Conservation (phyloP, 2,888 invertebrate species). For the Cataglyphis livida region DNA sequence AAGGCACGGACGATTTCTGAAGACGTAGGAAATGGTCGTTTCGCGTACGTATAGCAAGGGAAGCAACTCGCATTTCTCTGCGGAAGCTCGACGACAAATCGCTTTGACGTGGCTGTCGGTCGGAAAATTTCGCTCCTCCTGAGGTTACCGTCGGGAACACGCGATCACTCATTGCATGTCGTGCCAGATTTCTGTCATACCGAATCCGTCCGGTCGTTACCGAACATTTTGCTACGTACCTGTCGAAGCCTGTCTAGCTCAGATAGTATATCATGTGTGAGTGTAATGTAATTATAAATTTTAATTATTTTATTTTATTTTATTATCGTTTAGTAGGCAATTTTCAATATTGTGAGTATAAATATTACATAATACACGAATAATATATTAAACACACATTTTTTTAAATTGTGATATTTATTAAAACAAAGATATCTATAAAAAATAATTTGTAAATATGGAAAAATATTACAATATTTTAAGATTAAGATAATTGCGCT, state of each 20-base stretch:
- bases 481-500: not conserved
- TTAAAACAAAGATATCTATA: not conserved
- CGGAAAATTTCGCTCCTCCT: constrained; percentile 77
- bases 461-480: not conserved
- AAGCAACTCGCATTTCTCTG: constrained; percentile 72
- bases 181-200: constrained; percentile 72
- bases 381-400: not conserved
- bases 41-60: constrained; percentile 61
- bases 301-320: not conserved
- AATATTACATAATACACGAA: not conserved
- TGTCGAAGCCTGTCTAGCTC: constrained; percentile 16
- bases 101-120: constrained; percentile 81
- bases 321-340: not conserved
- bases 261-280: not conserved
- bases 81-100: constrained; percentile 78
- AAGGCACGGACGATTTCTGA: constrained; percentile 61
- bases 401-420: not conserved
- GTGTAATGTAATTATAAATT: not conserved
- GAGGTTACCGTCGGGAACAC: constrained; percentile 72
- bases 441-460: not conserved
- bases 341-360: not conserved
- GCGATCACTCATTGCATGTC: constrained; percentile 72
- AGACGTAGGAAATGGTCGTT: constrained; percentile 75
- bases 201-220: constrained; percentile 63
- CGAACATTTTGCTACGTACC: constrained; percentile 30